These are phyloP conservation scores for Lophius americanus DNA, from an alignment of 2,797 vertebrate genomes.

Conservation along the genomic window DNA sequence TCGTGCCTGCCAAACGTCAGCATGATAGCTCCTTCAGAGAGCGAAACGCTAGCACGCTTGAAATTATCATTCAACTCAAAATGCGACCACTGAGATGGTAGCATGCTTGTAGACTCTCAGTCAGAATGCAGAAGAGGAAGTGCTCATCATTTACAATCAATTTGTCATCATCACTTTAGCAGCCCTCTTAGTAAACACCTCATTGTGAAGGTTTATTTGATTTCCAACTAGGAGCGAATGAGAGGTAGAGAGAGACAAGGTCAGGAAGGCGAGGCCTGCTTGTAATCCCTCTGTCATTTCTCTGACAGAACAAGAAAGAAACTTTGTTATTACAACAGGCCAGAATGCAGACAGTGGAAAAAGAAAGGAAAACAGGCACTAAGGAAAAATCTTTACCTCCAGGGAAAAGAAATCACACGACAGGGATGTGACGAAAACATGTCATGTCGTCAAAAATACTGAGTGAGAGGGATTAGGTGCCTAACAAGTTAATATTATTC, in stretches of 20 bases:
- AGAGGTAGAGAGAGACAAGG: conserved; percentile 14
- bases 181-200: conserved; percentile 45
- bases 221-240: conserved; percentile 27
- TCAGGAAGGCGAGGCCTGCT: conserved; percentile 24
- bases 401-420: conserved; percentile 20
- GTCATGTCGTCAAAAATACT: conserved; percentile 14
- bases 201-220: conserved; percentile 51
- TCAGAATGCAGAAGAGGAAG: conserved; percentile 5
- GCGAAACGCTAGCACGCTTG: neutral
- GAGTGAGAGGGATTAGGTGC: conserved; percentile 19
- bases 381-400: conserved; percentile 5
- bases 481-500: conserved; percentile 16
- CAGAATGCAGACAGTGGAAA: conserved; percentile 3
- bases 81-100: neutral
- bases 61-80: neutral
- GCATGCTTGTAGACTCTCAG: neutral
- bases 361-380: conserved; percentile 15
- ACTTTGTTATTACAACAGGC: conserved; percentile 5
- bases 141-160: conserved; percentile 18
- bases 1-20: neutral
- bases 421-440: conserved; percentile 12
- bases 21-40: neutral
- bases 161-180: conserved; percentile 36
- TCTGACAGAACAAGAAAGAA: conserved; percentile 12
- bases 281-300: conserved; percentile 15